These are phyloP conservation scores for Dufourea novaeangliae DNA, from an alignment of 1,140 invertebrate species.

Conservation along the genomic window DNA sequence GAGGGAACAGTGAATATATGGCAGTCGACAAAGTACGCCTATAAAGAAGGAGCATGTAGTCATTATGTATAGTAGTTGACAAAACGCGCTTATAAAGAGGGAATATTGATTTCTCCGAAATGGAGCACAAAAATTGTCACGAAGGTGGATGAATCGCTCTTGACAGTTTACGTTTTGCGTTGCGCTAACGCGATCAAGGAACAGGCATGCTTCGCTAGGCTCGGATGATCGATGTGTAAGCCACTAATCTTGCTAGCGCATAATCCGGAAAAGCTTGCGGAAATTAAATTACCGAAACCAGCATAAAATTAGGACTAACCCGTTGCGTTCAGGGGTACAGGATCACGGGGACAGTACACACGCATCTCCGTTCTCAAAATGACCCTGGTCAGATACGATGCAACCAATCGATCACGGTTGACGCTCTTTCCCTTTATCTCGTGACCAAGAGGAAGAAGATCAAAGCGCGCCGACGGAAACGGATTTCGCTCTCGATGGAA, in stretches of 20 bases:
- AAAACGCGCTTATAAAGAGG: background rate
- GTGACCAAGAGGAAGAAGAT: background rate
- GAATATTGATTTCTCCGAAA: background rate
- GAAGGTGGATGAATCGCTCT: background rate
- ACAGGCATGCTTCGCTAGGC: constrained; percentile 28
- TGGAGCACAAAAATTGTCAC: background rate
- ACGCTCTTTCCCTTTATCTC: background rate
- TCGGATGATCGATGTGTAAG: constrained; percentile 56
- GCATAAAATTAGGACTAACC: constrained; percentile 24
- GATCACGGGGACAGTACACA: background rate
- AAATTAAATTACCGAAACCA: constrained; percentile 50
- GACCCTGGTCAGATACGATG: background rate
- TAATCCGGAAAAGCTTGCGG: constrained; percentile 44
- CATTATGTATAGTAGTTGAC: too few relatives aligned
- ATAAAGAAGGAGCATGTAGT: too few relatives aligned
- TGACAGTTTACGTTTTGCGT: background rate
- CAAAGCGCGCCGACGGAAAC: background rate
- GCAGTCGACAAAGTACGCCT: too few relatives aligned
- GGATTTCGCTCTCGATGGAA: background rate
- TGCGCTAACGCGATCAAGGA: background rate
- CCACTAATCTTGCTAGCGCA: constrained; percentile 44
- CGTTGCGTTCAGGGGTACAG: background rate
- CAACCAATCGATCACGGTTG: constrained; percentile 12
- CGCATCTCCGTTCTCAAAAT: background rate
- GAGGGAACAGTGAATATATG: too few relatives aligned